Evolutionary conservation across 2,888 invertebrate species (phyloP).

Genomic region (Andricus quercusramuli): DNA sequence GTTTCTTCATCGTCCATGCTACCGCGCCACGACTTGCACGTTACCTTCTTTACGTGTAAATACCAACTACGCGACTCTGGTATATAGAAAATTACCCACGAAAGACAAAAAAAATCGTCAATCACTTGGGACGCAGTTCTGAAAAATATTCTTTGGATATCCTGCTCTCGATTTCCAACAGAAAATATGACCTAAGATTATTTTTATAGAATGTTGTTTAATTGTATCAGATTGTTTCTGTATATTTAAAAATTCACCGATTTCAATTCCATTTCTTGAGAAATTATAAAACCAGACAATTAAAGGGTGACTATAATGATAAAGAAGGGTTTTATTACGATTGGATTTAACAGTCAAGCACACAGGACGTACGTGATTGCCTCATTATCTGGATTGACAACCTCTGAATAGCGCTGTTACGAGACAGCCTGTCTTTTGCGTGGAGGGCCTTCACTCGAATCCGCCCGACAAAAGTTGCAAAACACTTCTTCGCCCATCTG

Average conservation of each 20-base stretch:
- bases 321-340: constrained; percentile 48
- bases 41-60: constrained; percentile 51
- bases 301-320: constrained; percentile 54
- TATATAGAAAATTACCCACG: constrained; percentile 16
- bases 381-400: constrained; percentile 75
- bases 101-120: neutral
- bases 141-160: neutral
- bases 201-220: neutral
- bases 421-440: constrained; percentile 60
- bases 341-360: constrained; percentile 54
- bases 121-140: neutral
- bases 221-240: too few species aligned
- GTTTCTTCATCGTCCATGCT: constrained; percentile 54
- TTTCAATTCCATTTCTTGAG: neutral
- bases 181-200: neutral
- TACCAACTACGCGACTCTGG: constrained; percentile 30
- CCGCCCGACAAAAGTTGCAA: constrained; percentile 36
- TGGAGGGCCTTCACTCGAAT: constrained; percentile 54
- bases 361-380: constrained; percentile 77
- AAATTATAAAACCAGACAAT: constrained; percentile 45
- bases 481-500: constrained; percentile 28
- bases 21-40: constrained; percentile 44
- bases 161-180: neutral
- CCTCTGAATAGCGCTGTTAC: constrained; percentile 73
- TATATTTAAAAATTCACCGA: neutral